These are phyloP conservation scores for Nasalis larvatus DNA, from an alignment of 2,113 vertebrate genomes.

Conservation along the genomic window DNA sequence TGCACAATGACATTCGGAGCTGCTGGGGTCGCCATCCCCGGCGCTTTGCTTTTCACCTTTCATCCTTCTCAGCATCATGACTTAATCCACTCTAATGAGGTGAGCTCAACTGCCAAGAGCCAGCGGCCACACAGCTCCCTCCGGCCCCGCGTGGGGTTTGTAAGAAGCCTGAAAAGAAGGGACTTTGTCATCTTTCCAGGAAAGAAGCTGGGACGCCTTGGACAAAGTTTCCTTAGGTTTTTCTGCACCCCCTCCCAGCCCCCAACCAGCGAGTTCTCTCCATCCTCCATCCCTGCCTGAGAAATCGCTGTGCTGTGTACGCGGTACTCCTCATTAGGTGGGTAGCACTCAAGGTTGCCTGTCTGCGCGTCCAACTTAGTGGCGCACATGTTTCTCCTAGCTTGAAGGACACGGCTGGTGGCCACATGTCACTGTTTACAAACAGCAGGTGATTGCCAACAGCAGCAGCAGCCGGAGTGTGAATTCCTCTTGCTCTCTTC, in stretches of 20 bases:
- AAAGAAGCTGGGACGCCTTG: conserved; percentile 60
- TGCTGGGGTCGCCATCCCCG: conserved; percentile 73
- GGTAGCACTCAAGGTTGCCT: conserved; percentile 46
- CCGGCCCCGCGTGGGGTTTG: conserved; percentile 75
- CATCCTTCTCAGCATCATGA: conserved; percentile 87
- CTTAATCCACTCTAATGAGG: conserved; percentile 93
- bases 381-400: conserved; percentile 55
- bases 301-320: not conserved
- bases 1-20: conserved; percentile 80
- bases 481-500: conserved; percentile 75
- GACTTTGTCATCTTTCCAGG: conserved; percentile 84
- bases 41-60: conserved; percentile 86
- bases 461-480: conserved; percentile 59
- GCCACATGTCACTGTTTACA: conserved; percentile 86
- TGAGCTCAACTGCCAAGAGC: conserved; percentile 82
- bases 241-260: not conserved
- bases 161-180: conserved; percentile 70
- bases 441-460: conserved; percentile 84
- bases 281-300: not conserved
- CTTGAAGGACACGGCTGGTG: conserved; percentile 84
- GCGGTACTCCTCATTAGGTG: not conserved
- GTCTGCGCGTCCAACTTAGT: conserved; percentile 1
- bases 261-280: conserved; percentile 14
- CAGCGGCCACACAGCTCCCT: conserved; percentile 75
- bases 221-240: not conserved